A percentile compares a stretch with the other conserved stretches of the same genome.
Conservation (phyloP, 2,113 vertebrate species). For the Glaucomys volans region DNA sequence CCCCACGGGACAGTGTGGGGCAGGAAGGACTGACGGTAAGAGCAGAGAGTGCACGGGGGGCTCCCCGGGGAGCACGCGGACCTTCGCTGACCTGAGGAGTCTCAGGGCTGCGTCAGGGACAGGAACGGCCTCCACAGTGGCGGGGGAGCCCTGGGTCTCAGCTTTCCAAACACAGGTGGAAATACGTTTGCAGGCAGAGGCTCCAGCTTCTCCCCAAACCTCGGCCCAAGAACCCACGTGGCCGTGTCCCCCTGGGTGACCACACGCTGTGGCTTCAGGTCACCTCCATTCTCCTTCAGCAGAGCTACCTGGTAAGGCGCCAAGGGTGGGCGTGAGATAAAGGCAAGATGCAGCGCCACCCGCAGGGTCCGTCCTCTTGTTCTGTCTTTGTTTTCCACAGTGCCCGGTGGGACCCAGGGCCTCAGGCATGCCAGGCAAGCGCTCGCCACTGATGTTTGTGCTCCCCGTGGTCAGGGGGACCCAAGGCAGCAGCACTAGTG, state of each 20-base stretch:
- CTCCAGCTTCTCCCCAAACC: neutral
- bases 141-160: neutral
- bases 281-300: accelerated
- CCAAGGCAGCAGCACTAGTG: accelerated
- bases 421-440: too few relatives aligned
- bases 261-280: accelerated
- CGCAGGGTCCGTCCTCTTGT: neutral
- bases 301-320: neutral
- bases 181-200: too few relatives aligned
- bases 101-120: too few relatives aligned
- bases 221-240: too few relatives aligned
- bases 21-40: accelerated
- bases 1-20: accelerated
- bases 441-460: too few relatives aligned
- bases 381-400: too few relatives aligned
- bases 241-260: neutral
- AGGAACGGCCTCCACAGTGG: too few relatives aligned
- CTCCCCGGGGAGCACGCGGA: accelerated
- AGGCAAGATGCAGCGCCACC: neutral
- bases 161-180: neutral
- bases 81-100: too few relatives aligned
- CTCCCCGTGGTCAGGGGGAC: neutral
- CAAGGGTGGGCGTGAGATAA: accelerated
- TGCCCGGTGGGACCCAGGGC: too few relatives aligned
- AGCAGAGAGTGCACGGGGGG: accelerated